Conservation (phyloP, 1,140 invertebrate genomes). For the Aphelenchoides besseyi region DNA sequence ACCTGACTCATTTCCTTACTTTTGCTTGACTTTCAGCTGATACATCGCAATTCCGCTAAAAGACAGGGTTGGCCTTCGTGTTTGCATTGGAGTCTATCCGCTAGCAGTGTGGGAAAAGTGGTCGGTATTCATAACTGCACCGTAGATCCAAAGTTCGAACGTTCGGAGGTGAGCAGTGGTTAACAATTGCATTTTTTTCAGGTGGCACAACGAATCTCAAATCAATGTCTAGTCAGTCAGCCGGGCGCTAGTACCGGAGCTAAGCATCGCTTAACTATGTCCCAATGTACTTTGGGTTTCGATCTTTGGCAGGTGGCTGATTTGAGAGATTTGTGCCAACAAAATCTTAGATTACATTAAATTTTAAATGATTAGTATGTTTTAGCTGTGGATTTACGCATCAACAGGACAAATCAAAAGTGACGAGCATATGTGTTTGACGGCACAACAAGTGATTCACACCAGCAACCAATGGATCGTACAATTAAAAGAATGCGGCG, state of each 20-base stretch:
- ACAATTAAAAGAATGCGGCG: slow-evolving; percentile 50
- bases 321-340: neutral
- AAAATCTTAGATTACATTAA: too few relatives aligned
- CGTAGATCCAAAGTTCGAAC: slow-evolving; percentile 24
- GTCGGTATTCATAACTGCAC: slow-evolving; percentile 10
- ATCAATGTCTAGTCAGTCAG: slow-evolving; percentile 45
- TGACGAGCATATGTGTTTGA: slow-evolving; percentile 51
- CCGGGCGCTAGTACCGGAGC: slow-evolving; percentile 40
- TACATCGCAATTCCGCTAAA: slow-evolving; percentile 15
- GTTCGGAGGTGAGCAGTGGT: slow-evolving; percentile 37
- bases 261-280: slow-evolving; percentile 45
- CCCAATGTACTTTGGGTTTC: slow-evolving; percentile 56
- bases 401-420: slow-evolving; percentile 35
- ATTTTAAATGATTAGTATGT: slow-evolving; percentile 2
- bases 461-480: slow-evolving; percentile 42
- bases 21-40: slow-evolving; percentile 18
- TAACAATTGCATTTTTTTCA: slow-evolving; percentile 31
- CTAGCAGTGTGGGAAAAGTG: neutral
- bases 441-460: slow-evolving; percentile 38
- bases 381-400: slow-evolving; percentile 9
- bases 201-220: slow-evolving; percentile 37
- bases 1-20: neutral
- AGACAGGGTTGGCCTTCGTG: slow-evolving; percentile 23
- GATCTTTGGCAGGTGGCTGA: slow-evolving; percentile 60
- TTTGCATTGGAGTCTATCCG: slow-evolving; percentile 24